Evolutionary conservation across 2,797 vertebrate species (phyloP), one percentile per base, ranked within the genome.

Genomic region (Microtus californicus): DNA sequence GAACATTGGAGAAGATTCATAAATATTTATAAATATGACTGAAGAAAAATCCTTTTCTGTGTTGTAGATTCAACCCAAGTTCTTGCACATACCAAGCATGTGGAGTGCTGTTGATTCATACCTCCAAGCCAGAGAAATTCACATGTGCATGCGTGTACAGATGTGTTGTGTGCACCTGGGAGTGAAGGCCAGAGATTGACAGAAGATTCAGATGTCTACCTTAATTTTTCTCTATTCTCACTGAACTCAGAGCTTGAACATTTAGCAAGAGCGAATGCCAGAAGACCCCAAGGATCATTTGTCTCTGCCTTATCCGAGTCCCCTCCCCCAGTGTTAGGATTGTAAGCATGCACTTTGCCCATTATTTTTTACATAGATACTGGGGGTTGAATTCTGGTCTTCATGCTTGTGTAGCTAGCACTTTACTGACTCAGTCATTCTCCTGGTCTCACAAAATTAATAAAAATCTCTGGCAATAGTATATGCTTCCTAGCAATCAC

Each of bases 1-100:
- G 90, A 95, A 86, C 90, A 80, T 45, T 87, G 74, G 78, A 90
- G 59, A 73, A 3, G 23, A 74, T 83, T 90, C 37, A 56, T 48
- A 31, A 67, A 77, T 78, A 94, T 74, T 73, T 88, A 40, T 63
- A 89, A 79, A 73, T 67, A 87, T 21, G 37, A 92, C 45, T 76
- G 73, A 90, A 88, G 51, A 67, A 86, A 89, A 9, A 43, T 5
- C 51, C 1, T 19, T 17, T 67, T 19, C 59, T 19, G 40, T 77
- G 31, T 17, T 94, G 51, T 17, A 45, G 14, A 65, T 37, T 90
- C 34, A 40, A 74, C 77, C 27, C 3, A 59, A 31, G 13, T 61
- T 54, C 17, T 67, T 63, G 23, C 59, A n/a, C 61, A 37, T 25
- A 40, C 21, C 54, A 9, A 83, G 31, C 23, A 56, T 25, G 4